phyloP scores from a whole-genome alignment of 2,797 vertebrate genomes.

The Aulostomus chinensis region DNA sequence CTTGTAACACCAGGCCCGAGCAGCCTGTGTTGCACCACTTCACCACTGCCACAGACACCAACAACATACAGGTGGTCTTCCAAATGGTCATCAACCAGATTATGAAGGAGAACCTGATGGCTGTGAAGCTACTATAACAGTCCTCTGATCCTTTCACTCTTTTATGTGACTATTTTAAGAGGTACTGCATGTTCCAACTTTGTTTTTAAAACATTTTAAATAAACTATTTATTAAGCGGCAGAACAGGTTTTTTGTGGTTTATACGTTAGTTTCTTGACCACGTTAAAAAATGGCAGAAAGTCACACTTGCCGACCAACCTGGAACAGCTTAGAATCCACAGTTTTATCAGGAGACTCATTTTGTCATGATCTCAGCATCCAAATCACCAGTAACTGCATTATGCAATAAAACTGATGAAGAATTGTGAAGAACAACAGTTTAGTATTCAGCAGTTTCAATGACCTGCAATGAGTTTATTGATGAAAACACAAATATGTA shows the following conservation, averaged over 20 bases:
- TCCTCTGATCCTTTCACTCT: too few relatives aligned
- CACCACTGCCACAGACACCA: slow-evolving; percentile 74
- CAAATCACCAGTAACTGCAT: too few relatives aligned
- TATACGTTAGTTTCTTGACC: too few relatives aligned
- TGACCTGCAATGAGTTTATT: slow-evolving; percentile 54
- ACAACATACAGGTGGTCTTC: slow-evolving; percentile 58
- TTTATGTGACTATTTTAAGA: too few relatives aligned
- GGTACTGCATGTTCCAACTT: background rate
- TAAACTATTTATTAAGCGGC: slow-evolving; percentile 40
- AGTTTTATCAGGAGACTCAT: too few relatives aligned
- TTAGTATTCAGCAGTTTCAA: slow-evolving; percentile 12
- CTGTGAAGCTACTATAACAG: slow-evolving; percentile 55
- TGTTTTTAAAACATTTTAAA: slow-evolving; percentile 53
- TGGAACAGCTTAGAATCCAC: too few relatives aligned
- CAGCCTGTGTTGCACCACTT: slow-evolving; percentile 73
- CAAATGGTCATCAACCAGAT: slow-evolving; percentile 67
- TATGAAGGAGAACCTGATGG: slow-evolving; percentile 59
- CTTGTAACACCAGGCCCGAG: slow-evolving; percentile 21
- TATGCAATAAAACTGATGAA: too few relatives aligned
- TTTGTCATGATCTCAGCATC: too few relatives aligned
- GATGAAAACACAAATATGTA: slow-evolving; percentile 45
- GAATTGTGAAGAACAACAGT: background rate
- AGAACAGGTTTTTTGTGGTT: background rate
- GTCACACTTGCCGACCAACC: too few relatives aligned
- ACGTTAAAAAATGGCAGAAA: too few relatives aligned